These are phyloP conservation scores for Raja brachyura DNA, from an alignment of 2,113 vertebrate species.

Conservation along the genomic window DNA sequence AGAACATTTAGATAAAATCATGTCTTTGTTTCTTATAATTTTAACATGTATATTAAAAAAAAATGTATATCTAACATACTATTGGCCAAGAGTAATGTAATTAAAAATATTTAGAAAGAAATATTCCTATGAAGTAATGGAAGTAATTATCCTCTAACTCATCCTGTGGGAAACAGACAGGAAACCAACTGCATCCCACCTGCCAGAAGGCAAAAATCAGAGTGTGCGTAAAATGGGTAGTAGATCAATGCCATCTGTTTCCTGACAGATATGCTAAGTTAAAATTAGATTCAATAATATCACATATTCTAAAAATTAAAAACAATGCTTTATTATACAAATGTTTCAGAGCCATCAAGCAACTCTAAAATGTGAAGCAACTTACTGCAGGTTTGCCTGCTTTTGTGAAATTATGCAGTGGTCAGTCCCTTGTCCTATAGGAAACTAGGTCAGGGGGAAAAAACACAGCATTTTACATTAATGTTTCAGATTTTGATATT, in stretches of 20 bases:
- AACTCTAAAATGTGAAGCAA: not conserved
- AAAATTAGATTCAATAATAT: not conserved
- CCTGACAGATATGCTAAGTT: not conserved
- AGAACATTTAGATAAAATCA: not conserved
- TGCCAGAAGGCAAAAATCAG: not conserved
- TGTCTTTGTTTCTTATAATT: not conserved
- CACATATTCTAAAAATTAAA: not conserved
- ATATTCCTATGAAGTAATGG: not conserved
- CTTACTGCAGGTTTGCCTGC: not conserved
- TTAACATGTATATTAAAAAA: not conserved
- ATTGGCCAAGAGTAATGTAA: not conserved
- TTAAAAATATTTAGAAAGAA: not conserved
- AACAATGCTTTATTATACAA: not conserved
- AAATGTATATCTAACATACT: not conserved
- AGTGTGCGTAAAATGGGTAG: not conserved
- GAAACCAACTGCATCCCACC: too few species aligned
- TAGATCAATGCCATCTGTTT: not conserved
- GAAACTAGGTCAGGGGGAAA: not conserved
- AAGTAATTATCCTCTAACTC: not conserved
- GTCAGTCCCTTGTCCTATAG: not conserved
- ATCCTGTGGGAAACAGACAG: not conserved
- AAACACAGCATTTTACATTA: too few species aligned
- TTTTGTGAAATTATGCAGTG: not conserved
- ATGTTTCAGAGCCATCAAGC: not conserved
- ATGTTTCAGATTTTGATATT: too few species aligned